phyloP scores from a whole-genome alignment of 2,797 vertebrate species.

The Luscinia luscinia region DNA sequence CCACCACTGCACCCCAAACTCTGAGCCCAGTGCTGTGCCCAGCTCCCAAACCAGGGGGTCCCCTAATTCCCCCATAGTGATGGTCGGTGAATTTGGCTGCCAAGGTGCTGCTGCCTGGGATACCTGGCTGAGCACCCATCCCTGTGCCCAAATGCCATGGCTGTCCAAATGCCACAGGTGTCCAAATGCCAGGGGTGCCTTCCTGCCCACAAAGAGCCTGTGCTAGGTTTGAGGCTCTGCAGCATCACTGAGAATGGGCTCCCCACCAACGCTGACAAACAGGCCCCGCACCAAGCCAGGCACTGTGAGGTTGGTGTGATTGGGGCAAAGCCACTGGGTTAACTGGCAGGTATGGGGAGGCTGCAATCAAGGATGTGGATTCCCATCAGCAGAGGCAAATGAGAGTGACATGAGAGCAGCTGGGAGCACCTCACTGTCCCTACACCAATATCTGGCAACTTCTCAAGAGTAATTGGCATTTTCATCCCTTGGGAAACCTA shows the following conservation, averaged over 20 bases:
- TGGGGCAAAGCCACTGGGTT: not conserved
- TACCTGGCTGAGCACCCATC: not conserved
- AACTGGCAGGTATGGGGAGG: not conserved
- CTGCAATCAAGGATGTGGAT: not conserved
- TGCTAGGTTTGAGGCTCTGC: not conserved
- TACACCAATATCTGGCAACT: not conserved
- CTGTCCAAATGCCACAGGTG: not conserved
- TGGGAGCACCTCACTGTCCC: not conserved
- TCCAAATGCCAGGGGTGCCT: not conserved
- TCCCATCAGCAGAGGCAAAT: not conserved
- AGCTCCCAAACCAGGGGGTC: not conserved
- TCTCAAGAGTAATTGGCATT: not conserved
- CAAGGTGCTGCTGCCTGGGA: not conserved
- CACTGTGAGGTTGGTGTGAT: not conserved
- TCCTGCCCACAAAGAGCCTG: not conserved
- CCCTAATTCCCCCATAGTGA: rapidly evolving
- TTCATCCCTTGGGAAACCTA: not conserved
- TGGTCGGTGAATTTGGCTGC: not conserved
- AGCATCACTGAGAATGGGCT: not conserved
- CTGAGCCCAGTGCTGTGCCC: not conserved
- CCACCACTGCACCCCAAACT: not conserved
- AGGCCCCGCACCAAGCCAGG: not conserved
- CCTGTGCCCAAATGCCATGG: not conserved
- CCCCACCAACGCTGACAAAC: not conserved
- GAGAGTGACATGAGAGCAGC: rapidly evolving